These are phyloP conservation scores for Gonocerus acuteangulatus DNA, from an alignment of 2,888 invertebrate species.

Conservation along the genomic window DNA sequence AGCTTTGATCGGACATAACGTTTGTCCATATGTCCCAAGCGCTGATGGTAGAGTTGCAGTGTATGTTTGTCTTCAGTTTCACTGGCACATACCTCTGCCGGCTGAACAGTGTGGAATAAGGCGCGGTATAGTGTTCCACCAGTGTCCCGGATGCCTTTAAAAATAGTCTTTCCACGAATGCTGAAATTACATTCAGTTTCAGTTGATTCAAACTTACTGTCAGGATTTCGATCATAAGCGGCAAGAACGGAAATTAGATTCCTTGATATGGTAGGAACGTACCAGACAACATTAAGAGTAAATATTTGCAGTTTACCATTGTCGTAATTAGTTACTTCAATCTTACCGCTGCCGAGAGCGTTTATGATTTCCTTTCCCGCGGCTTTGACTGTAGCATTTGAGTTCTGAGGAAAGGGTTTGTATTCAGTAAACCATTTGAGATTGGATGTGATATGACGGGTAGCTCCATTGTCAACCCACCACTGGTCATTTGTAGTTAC, in stretches of 20 bases:
- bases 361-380: too few relatives aligned
- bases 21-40: too few relatives aligned
- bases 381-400: slow-evolving; percentile 4
- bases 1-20: too few relatives aligned
- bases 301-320: slow-evolving; percentile 13
- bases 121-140: slow-evolving; percentile 17
- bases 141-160: slow-evolving; percentile 13
- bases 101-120: slow-evolving; percentile 34
- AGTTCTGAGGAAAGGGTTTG: slow-evolving; percentile 15
- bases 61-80: neutral
- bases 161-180: slow-evolving; percentile 5
- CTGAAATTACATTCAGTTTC: neutral
- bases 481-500: slow-evolving; percentile 34
- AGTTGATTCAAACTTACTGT: slow-evolving; percentile 22
- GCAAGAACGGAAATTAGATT: slow-evolving; percentile 39
- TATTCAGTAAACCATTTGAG: slow-evolving; percentile 26
- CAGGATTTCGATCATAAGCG: slow-evolving; percentile 23
- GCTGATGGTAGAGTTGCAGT: too few relatives aligned
- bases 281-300: slow-evolving; percentile 30
- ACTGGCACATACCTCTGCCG: slow-evolving; percentile 39
- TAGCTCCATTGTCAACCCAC: slow-evolving; percentile 42
- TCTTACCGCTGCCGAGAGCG: neutral
- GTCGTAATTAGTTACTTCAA: slow-evolving; percentile 8
- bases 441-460: slow-evolving; percentile 39
- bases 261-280: slow-evolving; percentile 39